Percentiles rank a stretch among this genome's conserved stretches.
phyloP scores from a whole-genome alignment of 2,797 vertebrate species.

The Phylloscopus collybita region DNA sequence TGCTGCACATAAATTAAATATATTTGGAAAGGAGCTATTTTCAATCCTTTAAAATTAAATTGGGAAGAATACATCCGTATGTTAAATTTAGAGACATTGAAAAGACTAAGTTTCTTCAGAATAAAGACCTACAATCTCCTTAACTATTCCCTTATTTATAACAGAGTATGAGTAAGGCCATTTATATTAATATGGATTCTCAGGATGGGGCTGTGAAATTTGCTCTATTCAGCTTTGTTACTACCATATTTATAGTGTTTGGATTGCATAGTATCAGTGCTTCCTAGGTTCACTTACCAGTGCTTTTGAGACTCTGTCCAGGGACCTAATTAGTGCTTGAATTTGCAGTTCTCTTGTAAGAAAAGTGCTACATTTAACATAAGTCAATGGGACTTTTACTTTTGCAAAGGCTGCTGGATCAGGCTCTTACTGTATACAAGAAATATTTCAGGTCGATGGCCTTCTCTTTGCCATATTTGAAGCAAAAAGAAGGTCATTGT shows the following conservation, averaged over 20 bases:
- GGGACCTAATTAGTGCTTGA: slow-evolving; percentile 61
- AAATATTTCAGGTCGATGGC: slow-evolving; percentile 33
- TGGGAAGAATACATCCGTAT: background rate
- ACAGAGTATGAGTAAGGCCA: background rate
- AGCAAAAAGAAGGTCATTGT: slow-evolving; percentile 59
- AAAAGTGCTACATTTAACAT: slow-evolving; percentile 59
- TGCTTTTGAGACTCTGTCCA: slow-evolving; percentile 36
- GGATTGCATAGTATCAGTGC: slow-evolving; percentile 27
- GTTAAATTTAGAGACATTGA: background rate
- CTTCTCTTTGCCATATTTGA: slow-evolving; percentile 40
- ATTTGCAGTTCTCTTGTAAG: slow-evolving; percentile 54
- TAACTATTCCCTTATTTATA: background rate
- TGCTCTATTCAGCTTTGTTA: slow-evolving; percentile 37
- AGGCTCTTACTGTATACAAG: slow-evolving; percentile 39
- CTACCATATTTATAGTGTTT: slow-evolving; percentile 38
- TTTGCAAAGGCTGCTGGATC: slow-evolving; percentile 42
- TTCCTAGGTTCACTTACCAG: slow-evolving; percentile 27
- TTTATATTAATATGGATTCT: background rate
- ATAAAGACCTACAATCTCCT: background rate
- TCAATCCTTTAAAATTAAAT: background rate
- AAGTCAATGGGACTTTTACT: slow-evolving; percentile 63
- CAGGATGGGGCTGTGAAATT: background rate
- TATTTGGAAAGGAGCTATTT: background rate
- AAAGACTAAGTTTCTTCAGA: background rate
- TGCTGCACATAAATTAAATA: background rate